Evolutionary conservation across 2,888 invertebrate species (phyloP), one percentile per base, ranked within the genome.

Genomic region (Adelognathus sp.): DNA sequence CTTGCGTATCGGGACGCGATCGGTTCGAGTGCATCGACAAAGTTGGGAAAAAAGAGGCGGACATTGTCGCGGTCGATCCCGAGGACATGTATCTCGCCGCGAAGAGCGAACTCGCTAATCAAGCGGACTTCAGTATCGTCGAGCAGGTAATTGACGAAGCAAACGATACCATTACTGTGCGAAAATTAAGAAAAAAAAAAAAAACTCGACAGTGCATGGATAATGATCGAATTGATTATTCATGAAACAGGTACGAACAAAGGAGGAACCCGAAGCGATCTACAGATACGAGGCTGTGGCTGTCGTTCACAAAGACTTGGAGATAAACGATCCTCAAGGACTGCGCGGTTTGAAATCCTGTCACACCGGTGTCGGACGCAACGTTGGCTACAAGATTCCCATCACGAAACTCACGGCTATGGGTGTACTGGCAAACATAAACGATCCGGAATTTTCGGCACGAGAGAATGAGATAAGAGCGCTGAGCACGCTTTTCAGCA

Each of bases 21-120:
- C 94, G 96, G 93, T 95, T 90, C 92, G 95, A 96, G 75, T 98
- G 98, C 87, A 93, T 97, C 85, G 93, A 94, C 76, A 94, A 94
- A 89, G 95, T 98, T 6, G 95, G 96, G 80, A 93, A 94, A 82
- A 94, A 95, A 24, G 94, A 95, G 87, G 97, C 97, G 0, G 98
- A 98, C 90, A 93, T 97, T 71, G 94, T 96, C 27, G 95, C 95
- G 5, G 95, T 96, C 1, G 97, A 97, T 88, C 97, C 98, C 2
- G 97, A 97, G 86, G 97, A 97, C 87, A 96, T 97, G 94, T 97
- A 97, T 89, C 94, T 97, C 50, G 97, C 96, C 0, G 93, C 95
- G 50, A 95, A 95, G 41, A 85, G 85, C 61, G 80, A 84, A 27
- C 67, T 87, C 7, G 85, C 87, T 2, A 54, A 80, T 4, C 80